phyloP scores from a whole-genome alignment of 30 jellyfish, hydroid and myxozoan species.

The Nemopilema nomurai region DNA sequence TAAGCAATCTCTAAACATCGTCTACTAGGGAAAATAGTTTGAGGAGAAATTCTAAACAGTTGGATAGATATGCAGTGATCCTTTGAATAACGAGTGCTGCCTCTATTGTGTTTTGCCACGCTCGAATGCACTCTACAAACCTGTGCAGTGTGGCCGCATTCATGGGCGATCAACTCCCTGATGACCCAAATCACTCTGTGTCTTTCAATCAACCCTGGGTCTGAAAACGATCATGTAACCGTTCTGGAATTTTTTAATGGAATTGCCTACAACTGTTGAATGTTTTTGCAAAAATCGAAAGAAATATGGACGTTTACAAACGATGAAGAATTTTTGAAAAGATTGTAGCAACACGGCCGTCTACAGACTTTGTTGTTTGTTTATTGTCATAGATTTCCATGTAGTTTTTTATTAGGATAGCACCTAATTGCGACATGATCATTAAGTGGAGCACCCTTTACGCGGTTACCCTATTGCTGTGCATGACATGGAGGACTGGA shows the following conservation, averaged over 20 bases:
- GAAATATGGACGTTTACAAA: conserved; percentile 56
- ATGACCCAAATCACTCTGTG: conserved; percentile 66
- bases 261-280: conserved; percentile 38
- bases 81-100: conserved; percentile 22
- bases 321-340: conserved; percentile 28
- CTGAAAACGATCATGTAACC: conserved; percentile 66
- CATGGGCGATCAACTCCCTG: conserved; percentile 61
- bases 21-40: conserved; percentile 19
- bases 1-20: conserved; percentile 7
- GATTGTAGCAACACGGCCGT: not conserved
- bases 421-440: conserved; percentile 25
- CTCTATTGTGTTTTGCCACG: conserved; percentile 23
- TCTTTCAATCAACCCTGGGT: conserved; percentile 60
- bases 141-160: conserved; percentile 69
- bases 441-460: conserved; percentile 66
- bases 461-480: conserved; percentile 30
- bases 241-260: conserved; percentile 57
- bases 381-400: conserved; percentile 25
- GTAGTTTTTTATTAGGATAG: conserved; percentile 24
- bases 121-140: conserved; percentile 25
- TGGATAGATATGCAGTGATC: conserved; percentile 46
- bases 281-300: conserved; percentile 35
- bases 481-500: conserved; percentile 66
- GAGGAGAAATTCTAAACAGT: conserved; percentile 12
- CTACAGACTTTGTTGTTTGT: not conserved